Evolutionary conservation across 2,888 invertebrate species (phyloP).

Genomic region (Cheilosia grossa): DNA sequence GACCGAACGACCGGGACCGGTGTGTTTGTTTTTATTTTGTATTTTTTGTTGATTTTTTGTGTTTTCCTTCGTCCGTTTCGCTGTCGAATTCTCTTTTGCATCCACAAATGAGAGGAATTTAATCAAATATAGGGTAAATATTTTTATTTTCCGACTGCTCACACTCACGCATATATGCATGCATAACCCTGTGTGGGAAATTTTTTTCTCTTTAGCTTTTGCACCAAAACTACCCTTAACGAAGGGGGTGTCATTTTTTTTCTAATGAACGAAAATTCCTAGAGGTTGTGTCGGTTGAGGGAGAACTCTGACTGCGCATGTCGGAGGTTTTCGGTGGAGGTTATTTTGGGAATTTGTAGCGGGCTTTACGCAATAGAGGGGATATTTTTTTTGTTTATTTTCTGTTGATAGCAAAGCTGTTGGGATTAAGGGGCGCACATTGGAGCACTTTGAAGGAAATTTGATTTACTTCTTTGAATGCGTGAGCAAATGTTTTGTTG

Average conservation of each 20-base stretch:
- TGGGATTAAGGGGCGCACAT: slow-evolving; percentile 43
- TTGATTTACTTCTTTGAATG: no score
- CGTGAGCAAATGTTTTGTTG: no score
- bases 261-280: background rate
- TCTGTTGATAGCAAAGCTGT: background rate
- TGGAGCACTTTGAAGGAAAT: background rate
- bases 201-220: slow-evolving; percentile 60
- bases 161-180: background rate
- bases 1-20: slow-evolving; percentile 16
- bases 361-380: slow-evolving; percentile 49
- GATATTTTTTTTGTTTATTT: background rate
- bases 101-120: slow-evolving; percentile 37
- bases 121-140: slow-evolving; percentile 68
- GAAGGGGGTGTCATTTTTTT: slow-evolving; percentile 25
- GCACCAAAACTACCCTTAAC: slow-evolving; percentile 44
- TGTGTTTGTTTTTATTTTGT: slow-evolving; percentile 69
- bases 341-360: slow-evolving; percentile 44
- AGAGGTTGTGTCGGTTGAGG: slow-evolving; percentile 50
- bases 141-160: background rate
- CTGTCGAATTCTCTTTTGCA: slow-evolving; percentile 27
- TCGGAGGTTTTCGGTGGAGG: slow-evolving; percentile 12
- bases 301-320: slow-evolving; percentile 54
- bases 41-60: slow-evolving; percentile 54
- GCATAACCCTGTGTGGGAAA: slow-evolving; percentile 7
- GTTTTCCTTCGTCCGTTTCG: slow-evolving; percentile 8